phyloP scores from a whole-genome alignment of 2,797 vertebrate genomes.

The Halcyon chelicuti region DNA sequence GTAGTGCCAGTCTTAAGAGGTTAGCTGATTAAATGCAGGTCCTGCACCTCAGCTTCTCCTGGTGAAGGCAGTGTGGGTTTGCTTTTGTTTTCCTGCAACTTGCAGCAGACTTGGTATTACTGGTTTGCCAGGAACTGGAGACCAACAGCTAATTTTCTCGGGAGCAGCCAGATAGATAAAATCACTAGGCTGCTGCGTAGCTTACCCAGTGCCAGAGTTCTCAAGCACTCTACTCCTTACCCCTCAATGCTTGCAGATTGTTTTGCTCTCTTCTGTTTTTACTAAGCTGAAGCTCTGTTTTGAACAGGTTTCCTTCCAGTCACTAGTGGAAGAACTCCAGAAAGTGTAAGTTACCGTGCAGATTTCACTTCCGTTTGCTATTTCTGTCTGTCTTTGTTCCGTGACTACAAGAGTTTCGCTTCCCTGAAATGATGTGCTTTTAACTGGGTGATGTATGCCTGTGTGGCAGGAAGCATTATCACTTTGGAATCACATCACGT shows the following conservation, averaged over 20 bases:
- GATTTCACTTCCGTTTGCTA: background rate
- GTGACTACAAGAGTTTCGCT: background rate
- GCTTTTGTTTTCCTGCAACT: background rate
- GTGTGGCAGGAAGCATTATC: background rate
- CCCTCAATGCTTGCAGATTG: background rate
- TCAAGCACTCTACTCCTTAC: background rate
- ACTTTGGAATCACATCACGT: background rate
- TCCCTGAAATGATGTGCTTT: background rate
- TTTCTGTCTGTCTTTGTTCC: background rate
- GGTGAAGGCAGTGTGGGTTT: background rate
- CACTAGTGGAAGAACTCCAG: slow-evolving; percentile 88
- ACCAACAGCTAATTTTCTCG: background rate
- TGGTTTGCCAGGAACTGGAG: background rate
- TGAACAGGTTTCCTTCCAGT: slow-evolving; percentile 85
- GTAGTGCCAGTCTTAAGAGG: background rate
- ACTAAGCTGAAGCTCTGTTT: slow-evolving; percentile 3
- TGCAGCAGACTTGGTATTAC: background rate
- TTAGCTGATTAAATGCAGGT: background rate
- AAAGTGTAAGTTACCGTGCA: slow-evolving; percentile 84
- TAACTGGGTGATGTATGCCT: background rate
- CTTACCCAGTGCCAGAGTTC: background rate
- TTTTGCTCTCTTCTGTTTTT: background rate
- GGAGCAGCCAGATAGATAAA: background rate
- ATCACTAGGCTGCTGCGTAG: background rate
- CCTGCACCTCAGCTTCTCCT: background rate